phyloP scores from a whole-genome alignment of 2,888 invertebrate species.

The Tetrapedia diversipes region DNA sequence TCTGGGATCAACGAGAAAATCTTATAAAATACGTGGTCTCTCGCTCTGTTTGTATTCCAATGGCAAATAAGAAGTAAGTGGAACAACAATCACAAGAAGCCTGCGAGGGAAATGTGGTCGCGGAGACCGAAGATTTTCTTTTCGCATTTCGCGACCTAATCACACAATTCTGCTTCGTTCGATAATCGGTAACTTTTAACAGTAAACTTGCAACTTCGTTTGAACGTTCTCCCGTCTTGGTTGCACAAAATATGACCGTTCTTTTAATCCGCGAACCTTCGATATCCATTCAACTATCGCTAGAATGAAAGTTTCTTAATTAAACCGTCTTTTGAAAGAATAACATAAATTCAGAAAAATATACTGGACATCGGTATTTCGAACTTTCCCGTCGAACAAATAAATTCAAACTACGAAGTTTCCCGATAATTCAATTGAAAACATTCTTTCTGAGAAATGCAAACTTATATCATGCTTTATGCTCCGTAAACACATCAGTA shows the following conservation, averaged over 20 bases:
- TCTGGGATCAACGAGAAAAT: conserved; percentile 33
- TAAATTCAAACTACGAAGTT: conserved; percentile 21
- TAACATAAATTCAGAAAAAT: background rate
- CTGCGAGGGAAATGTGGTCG: background rate
- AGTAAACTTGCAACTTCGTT: background rate
- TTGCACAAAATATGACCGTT: background rate
- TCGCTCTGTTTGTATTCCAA: conserved; percentile 32
- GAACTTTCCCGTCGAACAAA: background rate
- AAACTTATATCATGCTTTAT: background rate
- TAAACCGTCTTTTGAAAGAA: background rate
- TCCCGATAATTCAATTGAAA: background rate
- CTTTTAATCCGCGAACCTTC: background rate
- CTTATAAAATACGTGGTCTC: conserved; percentile 20
- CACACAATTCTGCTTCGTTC: background rate
- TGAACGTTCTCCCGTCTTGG: background rate
- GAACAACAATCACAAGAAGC: conserved; percentile 24
- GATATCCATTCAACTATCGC: background rate
- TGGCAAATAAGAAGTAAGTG: conserved; percentile 39
- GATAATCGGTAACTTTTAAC: background rate
- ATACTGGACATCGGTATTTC: background rate
- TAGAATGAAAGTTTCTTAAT: background rate
- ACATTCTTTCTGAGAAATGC: background rate
- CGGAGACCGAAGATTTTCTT: background rate
- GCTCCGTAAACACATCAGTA: background rate
- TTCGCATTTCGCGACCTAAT: background rate